Percentiles rank a stretch among this genome's conserved stretches.
These are phyloP conservation scores for Thomomys bottae DNA, from an alignment of 2,113 vertebrate species.

Conservation along the genomic window DNA sequence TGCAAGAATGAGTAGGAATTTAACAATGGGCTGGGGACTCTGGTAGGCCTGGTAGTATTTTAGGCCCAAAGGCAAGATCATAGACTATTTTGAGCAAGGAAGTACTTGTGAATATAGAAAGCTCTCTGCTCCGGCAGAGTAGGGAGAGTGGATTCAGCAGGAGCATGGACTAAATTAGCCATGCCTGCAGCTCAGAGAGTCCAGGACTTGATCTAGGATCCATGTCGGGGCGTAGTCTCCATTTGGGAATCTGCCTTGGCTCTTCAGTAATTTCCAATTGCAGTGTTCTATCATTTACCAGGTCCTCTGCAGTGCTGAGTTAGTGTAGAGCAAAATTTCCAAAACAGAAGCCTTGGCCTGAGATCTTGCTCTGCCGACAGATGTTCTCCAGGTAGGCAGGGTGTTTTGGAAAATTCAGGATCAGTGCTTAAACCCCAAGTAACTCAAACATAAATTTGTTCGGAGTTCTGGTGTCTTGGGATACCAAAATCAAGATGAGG, in stretches of 20 bases:
- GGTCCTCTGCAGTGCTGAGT: background rate
- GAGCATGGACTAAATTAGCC: fast-evolving
- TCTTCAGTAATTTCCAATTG: background rate
- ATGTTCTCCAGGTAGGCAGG: background rate
- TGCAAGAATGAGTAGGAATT: background rate
- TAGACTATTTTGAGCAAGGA: background rate
- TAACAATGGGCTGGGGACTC: too few relatives aligned
- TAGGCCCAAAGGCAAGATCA: background rate
- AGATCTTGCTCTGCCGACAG: background rate
- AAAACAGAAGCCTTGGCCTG: background rate
- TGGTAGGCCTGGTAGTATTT: background rate
- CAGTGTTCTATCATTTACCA: background rate
- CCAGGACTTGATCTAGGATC: background rate
- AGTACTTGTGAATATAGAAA: background rate
- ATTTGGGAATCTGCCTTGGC: background rate
- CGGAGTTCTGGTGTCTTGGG: background rate
- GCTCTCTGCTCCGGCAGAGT: background rate
- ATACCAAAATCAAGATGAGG: background rate
- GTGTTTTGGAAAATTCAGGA: background rate
- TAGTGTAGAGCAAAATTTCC: background rate
- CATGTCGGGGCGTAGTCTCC: background rate
- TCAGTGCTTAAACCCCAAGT: background rate
- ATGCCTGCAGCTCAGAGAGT: background rate
- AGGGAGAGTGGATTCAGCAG: fast-evolving
- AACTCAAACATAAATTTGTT: background rate